phyloP scores from a whole-genome alignment of 2,797 vertebrate species.

The Sebastes paucispinis region DNA sequence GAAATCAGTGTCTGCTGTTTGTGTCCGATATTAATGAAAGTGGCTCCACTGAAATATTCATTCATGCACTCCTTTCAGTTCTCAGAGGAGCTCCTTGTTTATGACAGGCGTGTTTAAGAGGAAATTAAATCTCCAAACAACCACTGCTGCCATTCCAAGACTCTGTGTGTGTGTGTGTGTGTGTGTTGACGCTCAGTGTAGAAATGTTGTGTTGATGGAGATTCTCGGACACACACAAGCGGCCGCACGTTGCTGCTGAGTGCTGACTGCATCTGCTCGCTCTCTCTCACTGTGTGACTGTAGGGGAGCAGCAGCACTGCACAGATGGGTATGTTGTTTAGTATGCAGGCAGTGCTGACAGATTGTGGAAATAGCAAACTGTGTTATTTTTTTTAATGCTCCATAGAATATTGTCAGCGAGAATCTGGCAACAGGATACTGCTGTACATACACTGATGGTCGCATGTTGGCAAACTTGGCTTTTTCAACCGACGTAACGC shows the following conservation, averaged over 20 bases:
- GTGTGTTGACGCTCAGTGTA: constrained; percentile 39
- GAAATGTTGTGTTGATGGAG: constrained; percentile 59
- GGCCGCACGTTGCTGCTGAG: constrained; percentile 60
- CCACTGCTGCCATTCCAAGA: constrained; percentile 22
- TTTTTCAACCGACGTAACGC: constrained; percentile 9
- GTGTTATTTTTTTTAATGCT: constrained; percentile 19
- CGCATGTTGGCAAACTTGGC: constrained; percentile 27
- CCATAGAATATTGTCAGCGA: constrained; percentile 37
- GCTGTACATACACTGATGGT: neutral
- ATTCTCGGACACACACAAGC: constrained; percentile 43
- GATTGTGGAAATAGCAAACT: constrained; percentile 54
- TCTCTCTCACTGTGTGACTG: constrained; percentile 51
- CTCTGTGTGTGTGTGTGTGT: constrained; percentile 3
- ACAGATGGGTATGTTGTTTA: constrained; percentile 71
- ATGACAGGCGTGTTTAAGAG: constrained; percentile 30
- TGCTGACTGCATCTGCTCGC: constrained; percentile 64
- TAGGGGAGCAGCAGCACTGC: constrained; percentile 57
- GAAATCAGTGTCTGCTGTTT: constrained; percentile 8
- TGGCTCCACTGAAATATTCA: constrained; percentile 36
- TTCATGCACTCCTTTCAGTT: constrained; percentile 22
- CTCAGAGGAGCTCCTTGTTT: constrained; percentile 38
- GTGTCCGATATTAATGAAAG: constrained; percentile 38
- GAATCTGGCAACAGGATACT: constrained; percentile 37
- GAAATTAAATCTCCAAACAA: constrained; percentile 53
- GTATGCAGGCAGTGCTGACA: constrained; percentile 55